Evolutionary conservation across 2,888 invertebrate genomes (phyloP).

Genomic region (Hypomecis atomaria): DNA sequence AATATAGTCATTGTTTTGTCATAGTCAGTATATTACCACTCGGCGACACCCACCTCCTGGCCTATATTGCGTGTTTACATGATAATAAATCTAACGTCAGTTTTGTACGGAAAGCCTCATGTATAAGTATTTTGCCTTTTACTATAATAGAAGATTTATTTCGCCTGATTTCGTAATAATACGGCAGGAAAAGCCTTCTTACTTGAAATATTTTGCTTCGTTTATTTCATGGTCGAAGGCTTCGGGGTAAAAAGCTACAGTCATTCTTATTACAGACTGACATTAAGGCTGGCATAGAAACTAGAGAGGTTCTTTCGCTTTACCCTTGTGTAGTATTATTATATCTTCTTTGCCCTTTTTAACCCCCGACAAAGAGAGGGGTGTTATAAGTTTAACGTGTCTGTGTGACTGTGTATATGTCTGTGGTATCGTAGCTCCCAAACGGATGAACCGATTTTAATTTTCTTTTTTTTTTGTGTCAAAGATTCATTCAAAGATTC

Average conservation of each 20-base stretch:
- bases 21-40: background rate
- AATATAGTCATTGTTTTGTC: too few relatives aligned
- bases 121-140: conserved; percentile 21
- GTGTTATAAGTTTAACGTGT: too few relatives aligned
- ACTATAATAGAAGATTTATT: conserved; percentile 21
- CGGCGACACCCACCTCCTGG: background rate
- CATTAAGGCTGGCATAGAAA: too few relatives aligned
- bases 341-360: too few relatives aligned
- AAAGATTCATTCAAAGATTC: too few relatives aligned
- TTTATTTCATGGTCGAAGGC: background rate
- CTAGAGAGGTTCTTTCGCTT: too few relatives aligned
- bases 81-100: conserved; percentile 26
- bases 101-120: conserved; percentile 17
- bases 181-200: conserved; percentile 2
- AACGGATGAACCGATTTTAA: too few relatives aligned
- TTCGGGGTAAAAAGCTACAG: background rate
- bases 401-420: too few relatives aligned
- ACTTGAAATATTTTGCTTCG: background rate
- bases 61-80: conserved; percentile 21
- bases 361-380: too few relatives aligned
- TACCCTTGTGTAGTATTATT: too few relatives aligned
- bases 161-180: conserved; percentile 7
- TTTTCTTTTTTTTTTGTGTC: too few relatives aligned
- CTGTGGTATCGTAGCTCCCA: too few relatives aligned
- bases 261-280: background rate